Evolutionary conservation across 64 coral and sea anemone species (phyloP).

Genomic region (Stichodactyla helianthus): DNA sequence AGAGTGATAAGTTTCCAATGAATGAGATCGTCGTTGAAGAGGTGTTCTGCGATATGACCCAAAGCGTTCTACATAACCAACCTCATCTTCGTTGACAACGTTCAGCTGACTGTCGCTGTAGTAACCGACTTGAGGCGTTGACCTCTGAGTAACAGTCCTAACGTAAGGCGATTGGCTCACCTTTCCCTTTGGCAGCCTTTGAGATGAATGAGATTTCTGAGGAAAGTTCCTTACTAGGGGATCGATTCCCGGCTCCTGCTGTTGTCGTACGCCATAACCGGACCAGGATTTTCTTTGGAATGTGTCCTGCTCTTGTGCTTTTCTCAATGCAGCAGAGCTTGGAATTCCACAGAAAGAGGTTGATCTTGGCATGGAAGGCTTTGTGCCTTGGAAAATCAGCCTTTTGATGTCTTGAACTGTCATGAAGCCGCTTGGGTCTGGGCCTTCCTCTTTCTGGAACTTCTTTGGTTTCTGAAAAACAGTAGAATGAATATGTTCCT

Average conservation of each 20-base stretch:
- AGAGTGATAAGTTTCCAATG: constrained; percentile 9
- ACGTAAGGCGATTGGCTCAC: neutral
- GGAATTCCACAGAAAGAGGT: neutral
- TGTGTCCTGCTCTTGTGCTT: neutral
- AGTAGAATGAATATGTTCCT: neutral
- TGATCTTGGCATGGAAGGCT: constrained; percentile 13
- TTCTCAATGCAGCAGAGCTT: neutral
- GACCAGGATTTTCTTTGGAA: constrained; percentile 21
- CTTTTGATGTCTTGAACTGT: constrained; percentile 23
- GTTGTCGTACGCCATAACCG: neutral
- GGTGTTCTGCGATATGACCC: neutral
- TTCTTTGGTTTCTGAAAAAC: neutral
- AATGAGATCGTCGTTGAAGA: neutral
- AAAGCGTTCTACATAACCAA: neutral
- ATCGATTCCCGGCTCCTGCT: neutral
- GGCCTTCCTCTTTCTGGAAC: neutral
- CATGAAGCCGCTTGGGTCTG: constrained; percentile 32
- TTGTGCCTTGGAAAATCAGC: constrained; percentile 14
- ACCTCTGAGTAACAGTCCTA: neutral
- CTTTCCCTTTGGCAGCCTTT: neutral
- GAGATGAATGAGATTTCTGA: neutral
- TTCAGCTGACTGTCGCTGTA: neutral
- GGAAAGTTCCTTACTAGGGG: constrained; percentile 2
- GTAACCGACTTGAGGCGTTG: neutral
- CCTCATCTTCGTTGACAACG: neutral